Base-by-base conservation (phyloP, 1,140 invertebrate species). In the Drosophila miranda region DNA sequence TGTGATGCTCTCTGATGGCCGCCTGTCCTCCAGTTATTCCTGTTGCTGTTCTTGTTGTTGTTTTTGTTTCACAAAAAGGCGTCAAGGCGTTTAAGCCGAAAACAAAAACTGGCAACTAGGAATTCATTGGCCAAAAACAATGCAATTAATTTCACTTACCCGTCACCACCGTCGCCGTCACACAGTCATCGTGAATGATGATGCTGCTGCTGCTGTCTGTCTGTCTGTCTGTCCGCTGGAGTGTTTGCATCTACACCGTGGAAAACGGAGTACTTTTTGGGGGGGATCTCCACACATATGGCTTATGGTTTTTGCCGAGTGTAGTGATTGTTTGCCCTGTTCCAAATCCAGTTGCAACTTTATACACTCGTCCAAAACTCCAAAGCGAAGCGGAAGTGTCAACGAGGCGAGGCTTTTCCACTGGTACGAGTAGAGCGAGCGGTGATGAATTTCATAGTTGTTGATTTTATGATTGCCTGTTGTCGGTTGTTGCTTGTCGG, bases 131-230 rank as follows among this genome's bases (percentile, higher is more conserved):
- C 78, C 84, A 83, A 89, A 89, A 90, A 89, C 89, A 90, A 90
- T 90, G 89, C 89, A 90, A 90, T 90, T 90, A 90, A 90, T 90
- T 90, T 90, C 89, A 90, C 89, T 90, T 90, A 90, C 88, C 73
- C 83, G 78, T 78, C 71, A 75, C 77, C 71, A 81, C 60, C 42
- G 54, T 57, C 74, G 9, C 30, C 9, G 13, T 38, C 34, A 38
- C 11, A 38, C 34, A 38, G 34, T 38, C 34, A 38, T 11, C 50
- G 62, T 70, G 64, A 62, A 57, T 81, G 79, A 55, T 74, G 79
- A 69, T 75, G 73, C 57, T 64, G 69, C 56, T 75, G 67, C 68
- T 57, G 58, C 44, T 67, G 66, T 43, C 57, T 73, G 67, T 72
- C 46, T 51, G 46, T 11, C 49, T 48, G 45, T 54, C 28, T 75